These are phyloP conservation scores for Fragum fragum DNA, from an alignment of 2,888 invertebrate species.

Conservation along the genomic window DNA sequence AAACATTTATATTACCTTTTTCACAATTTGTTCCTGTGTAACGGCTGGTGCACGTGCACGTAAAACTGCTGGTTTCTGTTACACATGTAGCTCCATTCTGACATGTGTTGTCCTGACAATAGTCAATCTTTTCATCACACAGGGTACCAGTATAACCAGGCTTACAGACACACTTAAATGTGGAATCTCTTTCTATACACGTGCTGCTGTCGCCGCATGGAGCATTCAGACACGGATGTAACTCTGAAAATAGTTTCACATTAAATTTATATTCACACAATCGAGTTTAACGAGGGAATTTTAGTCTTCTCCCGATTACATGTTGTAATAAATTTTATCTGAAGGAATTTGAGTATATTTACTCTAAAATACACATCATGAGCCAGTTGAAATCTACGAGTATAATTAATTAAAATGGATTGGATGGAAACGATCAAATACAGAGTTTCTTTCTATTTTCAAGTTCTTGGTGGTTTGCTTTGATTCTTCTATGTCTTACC, in stretches of 20 bases:
- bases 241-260: not conserved
- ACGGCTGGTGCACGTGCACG: not conserved
- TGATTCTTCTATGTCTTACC: no score
- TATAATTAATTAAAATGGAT: no score
- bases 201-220: conserved; percentile 10
- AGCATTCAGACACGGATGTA: conserved; percentile 18
- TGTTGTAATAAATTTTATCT: no score
- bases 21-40: conserved; percentile 20
- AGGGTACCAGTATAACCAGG: not conserved
- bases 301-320: no score
- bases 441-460: no score
- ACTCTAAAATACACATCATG: no score
- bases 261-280: no score
- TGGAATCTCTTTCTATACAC: not conserved
- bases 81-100: conserved; percentile 15
- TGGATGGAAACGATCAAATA: no score
- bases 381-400: no score
- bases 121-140: not conserved
- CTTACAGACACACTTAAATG: not conserved
- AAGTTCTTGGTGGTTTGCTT: no score
- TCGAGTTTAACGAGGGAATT: no score
- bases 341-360: no score
- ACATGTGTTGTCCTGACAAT: not conserved
- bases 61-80: not conserved
- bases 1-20: not conserved